Evolutionary conservation across 1,140 invertebrate genomes (phyloP), one percentile per base, ranked within the genome.

Genomic region (Zaprionus lachaisei): DNA sequence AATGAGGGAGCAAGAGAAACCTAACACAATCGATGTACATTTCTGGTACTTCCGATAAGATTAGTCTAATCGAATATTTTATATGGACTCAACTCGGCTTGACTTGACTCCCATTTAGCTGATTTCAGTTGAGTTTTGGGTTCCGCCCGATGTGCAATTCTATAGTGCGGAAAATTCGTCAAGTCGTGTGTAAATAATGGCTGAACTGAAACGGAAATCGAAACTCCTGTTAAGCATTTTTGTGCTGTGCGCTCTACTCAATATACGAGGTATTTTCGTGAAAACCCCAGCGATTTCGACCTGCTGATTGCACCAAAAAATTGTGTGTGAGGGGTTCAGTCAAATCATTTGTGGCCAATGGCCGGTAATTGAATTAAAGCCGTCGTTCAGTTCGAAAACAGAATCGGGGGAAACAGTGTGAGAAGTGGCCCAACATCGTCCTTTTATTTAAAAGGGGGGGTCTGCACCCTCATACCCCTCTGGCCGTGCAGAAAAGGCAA

Each of bases 301-400:
- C 26, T 28, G 26, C 26, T 28, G 26, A 28, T 28, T 28, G 26
- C 26, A 6, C 31, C 31, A 34, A 11, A 34, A 34, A 34, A n/a
- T n/a, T 17, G 6, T 7, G 41, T 17, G 15, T 41, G 37, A 15
- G 41, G 20, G 49, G 47, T 28, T 28, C 41, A 60, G 65, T 60
- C 17, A 51, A 63, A 82, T 69, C 68, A 65, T 73, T 77, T 77
- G 66, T 68, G 63, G 55, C 58, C 80, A 77, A 80, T 83, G 79
- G 60, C 81, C 74, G 78, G 77, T 89, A 87, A 87, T 87, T 89
- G 84, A 83, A 86, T 89, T 83, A 83, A 87, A 87, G 83, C 49
- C 64, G 24, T 38, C 64, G 63, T 77, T 71, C 66, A 62, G 66
- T 63, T 66, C 65, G 38, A 74, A 70, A 55, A n/a, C 41, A 38